Evolutionary conservation across 2,888 invertebrate species (phyloP).

Genomic region (Leucania comma): DNA sequence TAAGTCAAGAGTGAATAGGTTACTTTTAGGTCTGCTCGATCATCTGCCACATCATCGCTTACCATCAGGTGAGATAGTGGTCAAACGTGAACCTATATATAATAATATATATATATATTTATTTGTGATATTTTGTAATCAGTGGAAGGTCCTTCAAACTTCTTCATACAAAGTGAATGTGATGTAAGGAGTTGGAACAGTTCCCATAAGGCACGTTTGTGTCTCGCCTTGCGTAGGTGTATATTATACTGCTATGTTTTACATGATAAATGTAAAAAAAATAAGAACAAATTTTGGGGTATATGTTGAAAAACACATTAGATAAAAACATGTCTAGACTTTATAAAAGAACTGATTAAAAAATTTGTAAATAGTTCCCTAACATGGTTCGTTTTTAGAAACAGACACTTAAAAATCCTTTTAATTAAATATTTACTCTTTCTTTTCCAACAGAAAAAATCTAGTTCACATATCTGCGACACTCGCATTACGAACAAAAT

Average conservation of each 20-base stretch:
- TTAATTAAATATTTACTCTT: constrained; percentile 40
- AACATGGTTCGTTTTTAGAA: constrained; percentile 15
- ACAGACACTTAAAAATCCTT: constrained; percentile 12
- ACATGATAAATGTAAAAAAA: neutral
- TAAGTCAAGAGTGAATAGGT: no score
- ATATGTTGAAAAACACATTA: constrained; percentile 6
- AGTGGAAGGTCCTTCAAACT: constrained; percentile 9
- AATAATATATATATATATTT: no score
- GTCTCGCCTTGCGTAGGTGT: constrained; percentile 15
- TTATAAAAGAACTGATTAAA: neutral
- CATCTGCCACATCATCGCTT: no score
- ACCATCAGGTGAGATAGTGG: no score
- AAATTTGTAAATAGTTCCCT: constrained; percentile 36
- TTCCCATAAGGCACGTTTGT: constrained; percentile 6
- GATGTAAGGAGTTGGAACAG: neutral
- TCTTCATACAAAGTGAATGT: constrained; percentile 5
- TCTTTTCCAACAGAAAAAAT: neutral
- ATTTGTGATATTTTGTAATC: no score
- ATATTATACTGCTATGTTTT: neutral
- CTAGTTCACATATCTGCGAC: constrained; percentile 36
- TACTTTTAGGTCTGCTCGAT: no score
- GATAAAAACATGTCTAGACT: neutral
- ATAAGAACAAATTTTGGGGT: neutral
- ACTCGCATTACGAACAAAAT: constrained; percentile 15
- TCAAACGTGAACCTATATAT: no score